Conservation (phyloP, 2,113 vertebrate genomes). For the Prunella fulvescens region DNA sequence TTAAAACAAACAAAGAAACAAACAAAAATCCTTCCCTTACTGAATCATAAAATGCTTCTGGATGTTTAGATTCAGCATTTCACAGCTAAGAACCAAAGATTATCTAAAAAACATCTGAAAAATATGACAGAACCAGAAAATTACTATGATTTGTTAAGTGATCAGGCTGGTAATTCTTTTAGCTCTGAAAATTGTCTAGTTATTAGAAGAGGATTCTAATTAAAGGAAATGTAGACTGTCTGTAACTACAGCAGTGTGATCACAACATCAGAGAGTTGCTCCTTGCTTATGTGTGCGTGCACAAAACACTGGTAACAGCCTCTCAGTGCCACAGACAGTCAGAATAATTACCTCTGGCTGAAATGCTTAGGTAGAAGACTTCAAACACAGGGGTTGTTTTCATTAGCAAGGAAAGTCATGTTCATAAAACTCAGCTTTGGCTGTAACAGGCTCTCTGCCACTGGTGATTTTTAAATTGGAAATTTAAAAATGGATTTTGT, state of each 20-base stretch:
- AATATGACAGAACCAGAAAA: neutral
- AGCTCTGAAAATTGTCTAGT: neutral
- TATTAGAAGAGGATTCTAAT: neutral
- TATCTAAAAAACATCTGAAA: neutral
- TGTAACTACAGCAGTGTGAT: neutral
- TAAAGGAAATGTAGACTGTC: neutral
- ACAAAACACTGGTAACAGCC: neutral
- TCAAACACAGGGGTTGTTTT: neutral
- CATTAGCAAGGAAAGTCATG: neutral
- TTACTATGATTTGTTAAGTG: neutral
- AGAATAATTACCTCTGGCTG: neutral
- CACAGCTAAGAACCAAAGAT: neutral
- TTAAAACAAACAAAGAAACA: neutral
- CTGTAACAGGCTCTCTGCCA: neutral
- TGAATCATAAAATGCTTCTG: neutral
- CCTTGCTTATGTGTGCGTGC: fast-evolving
- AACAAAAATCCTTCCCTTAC: neutral
- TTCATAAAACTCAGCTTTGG: neutral
- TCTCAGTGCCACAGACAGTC: neutral
- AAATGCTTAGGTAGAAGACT: neutral
- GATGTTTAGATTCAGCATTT: neutral
- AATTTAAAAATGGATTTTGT: neutral
- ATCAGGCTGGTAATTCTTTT: neutral
- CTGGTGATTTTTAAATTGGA: neutral
- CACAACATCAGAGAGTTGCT: neutral